Evolutionary conservation across 2,888 invertebrate species (phyloP), one percentile per base, ranked within the genome.

Genomic region (Coleophora flavipennella): DNA sequence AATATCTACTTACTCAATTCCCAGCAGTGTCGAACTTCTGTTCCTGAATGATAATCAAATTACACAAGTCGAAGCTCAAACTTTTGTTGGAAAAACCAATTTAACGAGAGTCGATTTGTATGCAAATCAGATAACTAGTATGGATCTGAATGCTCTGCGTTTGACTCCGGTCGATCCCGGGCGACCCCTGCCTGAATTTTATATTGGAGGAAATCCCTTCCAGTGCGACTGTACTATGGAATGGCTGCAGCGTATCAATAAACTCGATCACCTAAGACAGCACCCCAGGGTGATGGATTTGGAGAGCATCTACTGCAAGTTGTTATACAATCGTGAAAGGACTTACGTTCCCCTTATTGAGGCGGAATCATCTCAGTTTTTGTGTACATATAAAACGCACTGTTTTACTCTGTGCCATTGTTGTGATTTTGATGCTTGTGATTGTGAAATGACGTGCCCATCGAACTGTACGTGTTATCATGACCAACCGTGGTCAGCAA

Each of bases 361-460:
- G 63, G 95, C 94, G 27, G 92, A 94, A 67, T 91, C 94, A 1
- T 92, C 93, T 38, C 94, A 96, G 76, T 96, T 97, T 79, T 87
- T 96, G 57, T 97, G 96, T 86, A 91, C 92, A 46, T 97, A 97
- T 80, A 92, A 92, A 78, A 92, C 93, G 31, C 95, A 96, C 73
- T 97, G 97, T 81, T 96, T 96, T 74, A 93, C 96, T 10, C 87
- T 95, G 48, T 97, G 97, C 67, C 95, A 95, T 68, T 97, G 97
- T 84, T 97, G 97, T 80, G 96, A 96, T 73, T 97, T 95, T 77
- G 96, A 96, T 73, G 95, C 95, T 38, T 97, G 97, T 85, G 97
- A 97, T 81, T 97, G 97, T 85, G 95, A 96, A 86, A 96, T 96
- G 94, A 95, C 94, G 51, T 97, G 97, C 71, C 97, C 97, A 35